Evolutionary conservation across 1,140 invertebrate genomes (phyloP), one percentile per base, ranked within the genome.

Genomic region (Euglossa dilemma): DNA sequence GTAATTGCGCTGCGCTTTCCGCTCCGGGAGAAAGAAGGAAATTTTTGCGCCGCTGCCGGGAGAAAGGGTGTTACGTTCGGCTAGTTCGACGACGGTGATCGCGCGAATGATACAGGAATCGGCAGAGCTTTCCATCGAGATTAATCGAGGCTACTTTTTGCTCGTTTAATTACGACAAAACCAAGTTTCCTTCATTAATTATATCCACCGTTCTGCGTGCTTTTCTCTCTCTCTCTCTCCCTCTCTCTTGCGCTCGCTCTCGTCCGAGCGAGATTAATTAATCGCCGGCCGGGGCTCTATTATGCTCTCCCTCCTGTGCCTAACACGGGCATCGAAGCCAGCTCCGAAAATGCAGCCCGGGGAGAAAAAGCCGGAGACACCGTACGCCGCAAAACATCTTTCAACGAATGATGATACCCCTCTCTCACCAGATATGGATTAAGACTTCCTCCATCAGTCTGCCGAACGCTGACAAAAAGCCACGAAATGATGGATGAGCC

Each of bases 381-480:
- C 16, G 75, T 84, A 9, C 23, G 23, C 43, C 70, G 56, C 79
- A 87, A 88, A 85, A 88, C 83, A 85, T 77, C 80, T 74, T 66
- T 66, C 71, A 47, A 80, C 86, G 80, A 85, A 88, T 80, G 86
- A 83, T 79, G 83, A 88, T 88, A 88, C 66, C 61, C 52, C 70
- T 45, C 63, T 54, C 64, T 47, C 20, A 36, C 75, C 79, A 83
- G 86, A 85, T 77, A 84, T 80, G 76, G 75, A 88, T 88, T 88
- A 88, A 88, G 87, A 85, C 80, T 88, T 88, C 74, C 83, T 85
- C 80, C 85, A 75, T 85, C 74, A 64, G 71, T 88, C 61, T 85
- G 87, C 86, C 83, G 83, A 88, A 88, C 80, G 71, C 61, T 50
- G 81, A 72, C 75, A 88, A 88, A 88, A 88, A 88, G 67, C 70